phyloP scores from a whole-genome alignment of 2,113 vertebrate genomes.

The Urocynchramus pylzowi region DNA sequence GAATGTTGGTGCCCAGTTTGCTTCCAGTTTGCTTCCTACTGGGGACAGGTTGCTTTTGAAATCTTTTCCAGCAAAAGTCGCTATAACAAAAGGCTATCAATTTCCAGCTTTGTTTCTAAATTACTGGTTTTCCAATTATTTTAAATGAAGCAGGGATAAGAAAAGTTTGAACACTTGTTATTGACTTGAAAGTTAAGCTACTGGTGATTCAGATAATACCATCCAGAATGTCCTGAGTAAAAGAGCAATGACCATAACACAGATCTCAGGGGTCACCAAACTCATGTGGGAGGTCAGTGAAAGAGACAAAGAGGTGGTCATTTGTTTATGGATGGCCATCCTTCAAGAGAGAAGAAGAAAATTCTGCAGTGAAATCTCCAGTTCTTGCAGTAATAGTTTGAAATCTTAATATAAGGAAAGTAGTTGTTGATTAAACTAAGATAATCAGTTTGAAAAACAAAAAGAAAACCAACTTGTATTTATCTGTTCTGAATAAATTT shows the following conservation, averaged over 20 bases:
- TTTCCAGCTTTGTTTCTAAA: neutral
- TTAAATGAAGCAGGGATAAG: neutral
- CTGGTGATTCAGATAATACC: neutral
- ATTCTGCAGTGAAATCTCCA: neutral
- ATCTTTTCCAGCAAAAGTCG: neutral
- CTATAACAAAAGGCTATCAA: neutral
- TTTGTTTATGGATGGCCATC: neutral
- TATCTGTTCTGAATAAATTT: neutral
- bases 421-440: neutral
- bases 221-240: neutral
- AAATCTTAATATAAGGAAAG: neutral
- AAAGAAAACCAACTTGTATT: neutral
- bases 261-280: constrained; percentile 17
- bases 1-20: neutral
- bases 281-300: neutral
- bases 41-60: neutral
- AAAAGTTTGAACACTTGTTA: neutral
- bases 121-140: neutral
- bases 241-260: constrained; percentile 21
- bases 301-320: neutral
- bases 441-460: neutral
- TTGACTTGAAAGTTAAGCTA: neutral
- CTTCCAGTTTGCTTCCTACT: neutral
- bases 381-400: neutral
- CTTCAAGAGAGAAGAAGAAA: neutral